Base-by-base conservation (phyloP, 2,113 vertebrate genomes). In the Pimephales promelas region DNA sequence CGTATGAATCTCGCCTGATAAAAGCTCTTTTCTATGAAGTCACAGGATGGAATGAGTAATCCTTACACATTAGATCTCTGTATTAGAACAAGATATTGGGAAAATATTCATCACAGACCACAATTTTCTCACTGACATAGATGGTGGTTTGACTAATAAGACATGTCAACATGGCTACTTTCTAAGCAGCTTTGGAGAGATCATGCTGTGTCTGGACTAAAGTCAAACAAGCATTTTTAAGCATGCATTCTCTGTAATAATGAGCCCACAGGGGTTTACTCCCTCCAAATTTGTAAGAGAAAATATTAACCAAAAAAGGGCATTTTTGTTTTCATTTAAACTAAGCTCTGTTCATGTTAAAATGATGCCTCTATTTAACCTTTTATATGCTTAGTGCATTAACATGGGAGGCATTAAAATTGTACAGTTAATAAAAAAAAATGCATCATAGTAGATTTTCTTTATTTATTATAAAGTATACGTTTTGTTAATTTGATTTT, bases 11-110 rank as follows among this genome's bases (percentile, higher is more conserved):
- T 1, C 95, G 97, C 56, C 93, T 96, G 57, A 87, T 99, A 85
- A 97, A 96, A 91, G 96, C 96, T 0, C 92, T 99, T 79, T 95
- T 98, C 93, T 97, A 97, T 81, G 95, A 96, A 81, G 96, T 99
- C 82, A 95, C 92, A 34, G 95, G 95, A 31, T 98, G 97, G 96
- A 95, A 94, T 90, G 86, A 90, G 1, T 43, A 26, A 74, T 34
- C 47, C 18, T 49, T 9, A 52, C 20, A 79, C 43, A 13, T 52
- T 45, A 34, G 24, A 36, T 76, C 26, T 54, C 47, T 40, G 10
- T 75, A 56, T 49, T 57, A 40, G 52, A 77, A 59, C 28, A 40
- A 36, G 10, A 57, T 76, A n/a, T 57, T 57, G 52, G 31, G 52
- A 14, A 18, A 43, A 20, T 78, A 26, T 45, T 78, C 56, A 45